A percentile compares a stretch with the other conserved stretches of the same genome.
These are phyloP conservation scores for Tethea ocularis DNA, from an alignment of 2,888 invertebrate genomes.

Conservation along the genomic window DNA sequence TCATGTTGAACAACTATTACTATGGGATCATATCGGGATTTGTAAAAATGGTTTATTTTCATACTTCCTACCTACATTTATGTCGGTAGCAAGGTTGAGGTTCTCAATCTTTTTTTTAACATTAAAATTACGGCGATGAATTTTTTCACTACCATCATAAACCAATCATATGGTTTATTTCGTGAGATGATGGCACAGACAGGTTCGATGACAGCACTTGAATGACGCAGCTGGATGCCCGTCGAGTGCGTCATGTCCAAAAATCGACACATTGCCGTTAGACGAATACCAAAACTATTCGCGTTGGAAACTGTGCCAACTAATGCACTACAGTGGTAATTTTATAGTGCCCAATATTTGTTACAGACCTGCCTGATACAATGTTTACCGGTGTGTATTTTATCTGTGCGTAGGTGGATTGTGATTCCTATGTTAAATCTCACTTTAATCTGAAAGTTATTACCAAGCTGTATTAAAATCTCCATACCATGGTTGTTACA, in stretches of 20 bases:
- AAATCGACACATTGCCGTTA: constrained; percentile 49
- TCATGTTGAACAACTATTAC: too few species aligned
- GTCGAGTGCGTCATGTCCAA: constrained; percentile 56
- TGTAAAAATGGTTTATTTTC: too few species aligned
- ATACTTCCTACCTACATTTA: too few species aligned
- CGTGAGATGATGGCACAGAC: constrained; percentile 16
- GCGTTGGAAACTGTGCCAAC: constrained; percentile 53
- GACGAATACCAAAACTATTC: constrained; percentile 47
- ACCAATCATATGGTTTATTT: constrained; percentile 23
- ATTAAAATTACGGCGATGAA: too few species aligned
- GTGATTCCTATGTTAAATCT: not conserved
- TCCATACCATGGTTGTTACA: not conserved
- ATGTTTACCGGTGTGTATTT: not conserved
- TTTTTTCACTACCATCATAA: constrained; percentile 24
- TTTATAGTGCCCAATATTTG: not conserved
- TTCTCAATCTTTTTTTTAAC: too few species aligned
- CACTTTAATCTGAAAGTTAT: not conserved
- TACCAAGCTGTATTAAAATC: too few species aligned
- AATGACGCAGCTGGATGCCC: constrained; percentile 51
- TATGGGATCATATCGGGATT: too few species aligned
- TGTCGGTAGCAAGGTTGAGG: too few species aligned
- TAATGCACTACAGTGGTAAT: constrained; percentile 9
- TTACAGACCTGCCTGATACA: constrained; percentile 3
- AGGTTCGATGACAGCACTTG: constrained; percentile 60
- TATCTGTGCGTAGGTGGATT: not conserved